Evolutionary conservation across 92 coral and sea anemone genomes (phyloP), one percentile per base, ranked within the genome.

Genomic region (Palythoa caribaeorum): DNA sequence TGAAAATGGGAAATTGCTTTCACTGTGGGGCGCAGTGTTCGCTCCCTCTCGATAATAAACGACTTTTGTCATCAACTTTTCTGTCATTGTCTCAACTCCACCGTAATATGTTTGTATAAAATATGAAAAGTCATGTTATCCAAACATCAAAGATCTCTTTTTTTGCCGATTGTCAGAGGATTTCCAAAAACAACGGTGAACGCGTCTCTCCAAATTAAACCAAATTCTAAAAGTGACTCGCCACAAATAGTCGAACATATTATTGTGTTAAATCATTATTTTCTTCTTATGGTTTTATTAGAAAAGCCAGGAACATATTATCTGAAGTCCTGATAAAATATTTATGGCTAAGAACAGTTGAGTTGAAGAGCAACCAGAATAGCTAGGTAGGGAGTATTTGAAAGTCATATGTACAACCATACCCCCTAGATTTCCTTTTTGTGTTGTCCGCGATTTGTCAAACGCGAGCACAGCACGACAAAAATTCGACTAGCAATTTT

Each of bases 1-100:
- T 89, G 84, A 84, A 78, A 5, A 77, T 11, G 85, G 92, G 80
- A 86, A 79, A 90, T 80, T 95, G 94, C 87, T 76, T 93, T 89
- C 87, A 2, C 87, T 37, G 88, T 73, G 59, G 90, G 96, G 87
- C 71, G 92, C 90, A 28, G 9, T 1, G 65, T 21, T 17, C 44
- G 15, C 54, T 76, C 36, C 76, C 79, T 40, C 13, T 44, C n/a
- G 28, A 73, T 35, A 57, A 81, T 47, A 81, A 68, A 48, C 86
- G 62, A 81, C 73, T 81, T 65, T 81, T 66, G 40, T 65, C 71
- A 65, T 40, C n/a, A 15, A 19, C 60, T 81, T 47, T 40, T 60
- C 75, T 65, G 13, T 81, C 76, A 65, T 81, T 81, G 86, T 81
- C 47, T 48, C 76, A 9, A 1, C n/a, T 57, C 19, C 59, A 20